phyloP scores from a whole-genome alignment of 2,888 invertebrate genomes.

The Caenorhabditis sp. region DNA sequence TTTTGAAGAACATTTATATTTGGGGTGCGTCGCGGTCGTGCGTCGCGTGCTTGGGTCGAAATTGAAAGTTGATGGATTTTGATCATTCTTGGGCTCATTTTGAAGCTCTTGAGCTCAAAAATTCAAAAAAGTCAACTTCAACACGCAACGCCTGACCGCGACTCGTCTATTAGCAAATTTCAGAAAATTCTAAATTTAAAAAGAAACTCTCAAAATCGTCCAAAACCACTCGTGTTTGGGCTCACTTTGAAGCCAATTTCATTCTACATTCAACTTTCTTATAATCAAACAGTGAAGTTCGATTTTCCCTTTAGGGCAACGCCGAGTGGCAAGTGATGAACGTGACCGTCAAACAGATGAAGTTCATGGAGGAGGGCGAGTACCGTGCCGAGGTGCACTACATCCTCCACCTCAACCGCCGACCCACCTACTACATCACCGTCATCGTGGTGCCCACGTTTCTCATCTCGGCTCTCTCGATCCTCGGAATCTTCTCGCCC shows the following conservation, averaged over 20 bases:
- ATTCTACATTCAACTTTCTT: too few relatives aligned
- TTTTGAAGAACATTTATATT: background rate
- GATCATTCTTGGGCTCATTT: too few relatives aligned
- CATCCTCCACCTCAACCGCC: conserved; percentile 79
- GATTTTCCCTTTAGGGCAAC: conserved; percentile 78
- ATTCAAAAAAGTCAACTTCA: background rate
- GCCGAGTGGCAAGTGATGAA: conserved; percentile 82
- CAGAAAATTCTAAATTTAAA: too few relatives aligned
- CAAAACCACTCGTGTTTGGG: too few relatives aligned
- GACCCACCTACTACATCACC: conserved; percentile 82
- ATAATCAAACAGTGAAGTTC: too few relatives aligned
- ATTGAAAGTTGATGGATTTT: too few relatives aligned
- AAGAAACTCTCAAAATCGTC: too few relatives aligned
- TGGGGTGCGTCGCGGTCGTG: too few relatives aligned
- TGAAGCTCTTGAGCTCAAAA: too few relatives aligned
- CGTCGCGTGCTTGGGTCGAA: too few relatives aligned
- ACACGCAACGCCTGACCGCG: background rate
- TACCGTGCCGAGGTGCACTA: conserved; percentile 81
- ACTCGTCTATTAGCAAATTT: too few relatives aligned
- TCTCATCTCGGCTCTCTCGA: conserved; percentile 80
- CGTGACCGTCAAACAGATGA: conserved; percentile 81
- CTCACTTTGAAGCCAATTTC: too few relatives aligned
- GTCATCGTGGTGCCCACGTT: conserved; percentile 83
- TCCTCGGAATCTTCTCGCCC: conserved; percentile 82
- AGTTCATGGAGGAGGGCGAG: conserved; percentile 81